Percentiles rank a stretch among this genome's conserved stretches.
Conservation (phyloP, 2,113 vertebrate species). For the Zeus faber region DNA sequence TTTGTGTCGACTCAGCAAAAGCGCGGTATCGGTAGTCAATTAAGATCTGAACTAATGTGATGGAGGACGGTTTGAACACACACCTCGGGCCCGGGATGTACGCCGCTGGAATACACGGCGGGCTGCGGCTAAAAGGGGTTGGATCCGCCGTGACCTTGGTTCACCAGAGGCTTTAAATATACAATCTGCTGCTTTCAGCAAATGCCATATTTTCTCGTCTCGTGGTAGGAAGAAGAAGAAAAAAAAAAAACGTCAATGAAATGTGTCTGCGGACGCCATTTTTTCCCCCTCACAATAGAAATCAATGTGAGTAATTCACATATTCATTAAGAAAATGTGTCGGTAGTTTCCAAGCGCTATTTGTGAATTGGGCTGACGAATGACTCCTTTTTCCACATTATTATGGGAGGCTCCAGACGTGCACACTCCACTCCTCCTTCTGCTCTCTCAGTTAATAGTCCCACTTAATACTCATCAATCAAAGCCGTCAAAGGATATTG, state of each 20-base stretch:
- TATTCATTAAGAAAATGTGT: conserved; percentile 75
- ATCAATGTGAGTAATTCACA: conserved; percentile 78
- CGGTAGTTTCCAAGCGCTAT: conserved; percentile 56
- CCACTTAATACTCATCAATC: conserved; percentile 73
- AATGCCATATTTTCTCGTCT: conserved; percentile 58
- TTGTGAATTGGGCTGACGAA: conserved; percentile 73
- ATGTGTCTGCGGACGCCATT: conserved; percentile 56
- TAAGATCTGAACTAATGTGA: conserved; percentile 73
- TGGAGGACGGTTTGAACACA: conserved; percentile 68
- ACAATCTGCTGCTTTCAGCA: conserved; percentile 69
- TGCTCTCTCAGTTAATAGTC: conserved; percentile 69
- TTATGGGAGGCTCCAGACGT: conserved; percentile 58
- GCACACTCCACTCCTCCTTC: conserved; percentile 57
- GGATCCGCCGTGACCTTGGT: conserved; percentile 62
- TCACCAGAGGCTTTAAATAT: conserved; percentile 65
- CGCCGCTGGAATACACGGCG: conserved; percentile 62
- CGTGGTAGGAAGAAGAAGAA: conserved; percentile 52
- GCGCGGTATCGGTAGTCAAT: conserved; percentile 67
- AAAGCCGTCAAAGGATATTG: conserved; percentile 73
- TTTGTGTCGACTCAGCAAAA: conserved; percentile 63
- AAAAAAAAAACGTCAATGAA: conserved; percentile 67
- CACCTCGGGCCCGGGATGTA: background rate
- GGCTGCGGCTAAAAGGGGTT: conserved; percentile 74
- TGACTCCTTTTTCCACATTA: conserved; percentile 65
- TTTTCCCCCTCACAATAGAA: conserved; percentile 64